Percentiles rank a stretch among this genome's conserved stretches.
phyloP scores from a whole-genome alignment of 2,113 vertebrate species.

The Cairina moschata region DNA sequence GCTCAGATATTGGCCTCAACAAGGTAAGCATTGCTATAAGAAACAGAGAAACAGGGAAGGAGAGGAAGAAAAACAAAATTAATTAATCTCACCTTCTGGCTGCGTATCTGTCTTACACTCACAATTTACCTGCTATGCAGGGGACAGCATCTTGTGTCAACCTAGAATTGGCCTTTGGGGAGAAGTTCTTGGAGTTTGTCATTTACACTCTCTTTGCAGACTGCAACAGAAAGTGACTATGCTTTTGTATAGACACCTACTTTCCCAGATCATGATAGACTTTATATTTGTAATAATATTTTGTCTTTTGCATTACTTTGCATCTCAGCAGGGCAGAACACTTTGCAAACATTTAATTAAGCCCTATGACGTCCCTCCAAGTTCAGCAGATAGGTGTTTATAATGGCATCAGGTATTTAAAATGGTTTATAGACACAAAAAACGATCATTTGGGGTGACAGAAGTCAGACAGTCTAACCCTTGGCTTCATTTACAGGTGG shows the following conservation, averaged over 20 bases:
- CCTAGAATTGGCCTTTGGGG: background rate
- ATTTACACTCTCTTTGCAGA: background rate
- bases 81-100: background rate
- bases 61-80: background rate
- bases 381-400: background rate
- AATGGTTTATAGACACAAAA: background rate
- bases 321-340: background rate
- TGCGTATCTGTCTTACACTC: background rate
- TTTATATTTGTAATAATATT: background rate
- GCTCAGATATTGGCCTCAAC: background rate
- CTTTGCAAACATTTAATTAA: slow-evolving; percentile 44
- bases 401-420: slow-evolving; percentile 3
- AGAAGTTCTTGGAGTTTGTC: background rate
- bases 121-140: background rate
- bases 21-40: background rate
- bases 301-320: background rate
- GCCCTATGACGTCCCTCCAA: background rate
- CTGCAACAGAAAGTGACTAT: background rate
- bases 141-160: background rate
- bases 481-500: background rate
- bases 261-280: background rate
- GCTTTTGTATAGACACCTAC: background rate
- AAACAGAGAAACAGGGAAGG: background rate
- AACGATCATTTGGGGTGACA: background rate
- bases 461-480: background rate